Evolutionary conservation across 1,140 invertebrate species (phyloP).

Genomic region (Orussus abietinus): DNA sequence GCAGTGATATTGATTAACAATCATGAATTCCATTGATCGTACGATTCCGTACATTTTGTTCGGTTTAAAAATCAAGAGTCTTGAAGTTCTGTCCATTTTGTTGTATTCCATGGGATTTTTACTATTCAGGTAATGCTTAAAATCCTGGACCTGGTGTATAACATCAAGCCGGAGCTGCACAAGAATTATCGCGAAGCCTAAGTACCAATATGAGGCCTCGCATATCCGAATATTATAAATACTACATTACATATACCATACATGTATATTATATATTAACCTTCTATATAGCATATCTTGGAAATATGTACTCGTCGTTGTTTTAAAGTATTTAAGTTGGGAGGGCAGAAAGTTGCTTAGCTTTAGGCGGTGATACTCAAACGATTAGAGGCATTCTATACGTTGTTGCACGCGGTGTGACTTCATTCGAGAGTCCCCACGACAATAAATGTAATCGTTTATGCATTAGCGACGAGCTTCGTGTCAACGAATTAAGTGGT

Average conservation of each 20-base stretch:
- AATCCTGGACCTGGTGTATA: slow-evolving; percentile 79
- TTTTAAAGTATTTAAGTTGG: slow-evolving; percentile 24
- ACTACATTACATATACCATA: slow-evolving; percentile 32
- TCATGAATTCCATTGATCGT: not conserved
- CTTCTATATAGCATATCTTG: slow-evolving; percentile 29
- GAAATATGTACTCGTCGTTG: slow-evolving; percentile 28
- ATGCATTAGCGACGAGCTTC: slow-evolving; percentile 22
- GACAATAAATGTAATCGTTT: slow-evolving; percentile 36
- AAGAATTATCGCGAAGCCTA: slow-evolving; percentile 67
- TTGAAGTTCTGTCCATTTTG: slow-evolving; percentile 15
- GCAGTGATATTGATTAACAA: not conserved
- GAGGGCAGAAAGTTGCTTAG: slow-evolving; percentile 30
- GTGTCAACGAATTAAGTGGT: slow-evolving; percentile 23
- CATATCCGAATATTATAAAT: slow-evolving; percentile 23
- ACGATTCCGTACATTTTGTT: too few relatives aligned
- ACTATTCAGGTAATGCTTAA: slow-evolving; percentile 72
- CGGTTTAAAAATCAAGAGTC: slow-evolving; percentile 4
- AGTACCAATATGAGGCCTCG: slow-evolving; percentile 15
- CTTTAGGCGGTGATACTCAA: slow-evolving; percentile 33
- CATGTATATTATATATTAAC: slow-evolving; percentile 41
- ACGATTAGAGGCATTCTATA: slow-evolving; percentile 25
- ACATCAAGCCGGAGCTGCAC: slow-evolving; percentile 87
- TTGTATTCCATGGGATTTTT: slow-evolving; percentile 21
- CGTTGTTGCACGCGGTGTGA: slow-evolving; percentile 4
- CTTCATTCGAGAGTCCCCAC: slow-evolving; percentile 24